These are phyloP conservation scores for Eupleurogrammus muticus DNA, from an alignment of 2,797 vertebrate species.

Conservation along the genomic window DNA sequence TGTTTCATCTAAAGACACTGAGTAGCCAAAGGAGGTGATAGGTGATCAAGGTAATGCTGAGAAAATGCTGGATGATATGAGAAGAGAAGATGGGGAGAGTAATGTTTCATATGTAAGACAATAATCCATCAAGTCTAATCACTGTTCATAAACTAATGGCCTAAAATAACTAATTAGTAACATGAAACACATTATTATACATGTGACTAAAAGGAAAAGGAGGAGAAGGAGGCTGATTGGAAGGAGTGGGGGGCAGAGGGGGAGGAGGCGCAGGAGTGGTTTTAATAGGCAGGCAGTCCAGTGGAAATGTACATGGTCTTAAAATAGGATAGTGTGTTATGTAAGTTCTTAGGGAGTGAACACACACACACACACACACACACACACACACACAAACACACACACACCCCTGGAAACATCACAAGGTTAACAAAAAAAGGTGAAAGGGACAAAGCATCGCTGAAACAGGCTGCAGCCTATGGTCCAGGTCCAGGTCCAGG, in stretches of 20 bases:
- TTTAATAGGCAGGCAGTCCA: slow-evolving; percentile 64
- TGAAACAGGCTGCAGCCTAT: too few species aligned
- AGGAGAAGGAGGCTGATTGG: background rate
- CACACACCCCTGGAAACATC: background rate
- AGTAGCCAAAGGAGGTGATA: too few species aligned
- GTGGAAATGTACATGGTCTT: slow-evolving; percentile 82
- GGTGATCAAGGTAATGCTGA: too few species aligned
- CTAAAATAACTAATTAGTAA: background rate
- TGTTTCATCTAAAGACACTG: background rate
- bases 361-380: slow-evolving; percentile 20
- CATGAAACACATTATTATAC: background rate
- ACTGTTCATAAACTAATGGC: background rate
- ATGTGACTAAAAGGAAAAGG: background rate
- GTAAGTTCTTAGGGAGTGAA: slow-evolving; percentile 67
- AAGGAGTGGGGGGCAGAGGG: background rate
- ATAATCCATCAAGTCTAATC: background rate
- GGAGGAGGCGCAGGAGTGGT: slow-evolving; percentile 22
- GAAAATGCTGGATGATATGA: too few species aligned
- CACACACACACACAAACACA: slow-evolving; percentile 32
- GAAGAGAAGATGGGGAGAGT: background rate
- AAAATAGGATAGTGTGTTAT: slow-evolving; percentile 82
- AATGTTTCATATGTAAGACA: slow-evolving; percentile 4
- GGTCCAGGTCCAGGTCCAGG: too few species aligned
- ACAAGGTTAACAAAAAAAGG: too few species aligned
- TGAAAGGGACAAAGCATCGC: too few species aligned